Evolutionary conservation across 2,113 vertebrate genomes (phyloP).

Genomic region (Chelonoidis abingdonii): DNA sequence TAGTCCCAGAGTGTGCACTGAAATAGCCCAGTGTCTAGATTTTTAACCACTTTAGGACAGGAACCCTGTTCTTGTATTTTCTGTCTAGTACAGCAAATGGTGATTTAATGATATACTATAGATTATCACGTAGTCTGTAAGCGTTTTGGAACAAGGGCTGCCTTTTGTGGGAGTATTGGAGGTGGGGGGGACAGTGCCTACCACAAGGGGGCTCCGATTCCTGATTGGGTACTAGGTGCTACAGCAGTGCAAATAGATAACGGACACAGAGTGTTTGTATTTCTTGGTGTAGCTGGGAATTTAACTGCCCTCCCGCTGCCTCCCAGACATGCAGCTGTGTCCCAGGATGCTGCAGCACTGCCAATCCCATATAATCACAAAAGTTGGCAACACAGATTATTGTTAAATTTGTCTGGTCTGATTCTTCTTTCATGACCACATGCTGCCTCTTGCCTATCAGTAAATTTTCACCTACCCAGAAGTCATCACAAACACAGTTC

Average conservation of each 20-base stretch:
- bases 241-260: background rate
- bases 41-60: rapidly evolving
- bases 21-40: background rate
- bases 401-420: background rate
- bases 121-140: background rate
- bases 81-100: background rate
- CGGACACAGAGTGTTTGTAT: background rate
- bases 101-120: background rate
- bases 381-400: background rate
- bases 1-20: background rate
- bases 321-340: background rate
- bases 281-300: background rate
- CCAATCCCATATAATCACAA: background rate
- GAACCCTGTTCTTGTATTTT: background rate
- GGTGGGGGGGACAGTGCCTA: background rate
- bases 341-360: background rate
- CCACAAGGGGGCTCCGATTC: background rate
- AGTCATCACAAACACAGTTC: background rate
- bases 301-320: background rate
- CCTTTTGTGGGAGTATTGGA: background rate
- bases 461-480: background rate
- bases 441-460: background rate
- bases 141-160: background rate
- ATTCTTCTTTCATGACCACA: background rate
- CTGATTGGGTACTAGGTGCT: background rate